Conservation (phyloP, 2,113 vertebrate genomes). For the Phylloscopus trochilus region DNA sequence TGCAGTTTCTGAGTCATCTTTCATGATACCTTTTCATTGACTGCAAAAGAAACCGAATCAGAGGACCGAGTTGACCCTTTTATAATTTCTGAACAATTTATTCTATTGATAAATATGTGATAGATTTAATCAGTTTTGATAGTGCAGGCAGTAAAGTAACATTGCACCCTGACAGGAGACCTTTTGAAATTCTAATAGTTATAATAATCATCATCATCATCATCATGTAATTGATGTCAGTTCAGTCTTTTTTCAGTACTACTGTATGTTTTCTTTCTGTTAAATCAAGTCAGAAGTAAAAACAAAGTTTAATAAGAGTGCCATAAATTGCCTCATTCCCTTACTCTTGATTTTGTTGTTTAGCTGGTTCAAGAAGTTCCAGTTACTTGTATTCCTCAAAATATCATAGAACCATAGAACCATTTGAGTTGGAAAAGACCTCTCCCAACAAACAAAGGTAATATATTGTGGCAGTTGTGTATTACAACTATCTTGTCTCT, state of each 20-base stretch:
- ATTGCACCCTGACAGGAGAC: background rate
- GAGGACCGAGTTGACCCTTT: background rate
- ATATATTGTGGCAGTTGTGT: background rate
- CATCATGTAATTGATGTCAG: background rate
- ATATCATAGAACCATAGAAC: background rate
- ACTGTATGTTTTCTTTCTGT: background rate
- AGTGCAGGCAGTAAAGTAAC: background rate
- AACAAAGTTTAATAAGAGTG: background rate
- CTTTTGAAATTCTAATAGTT: background rate
- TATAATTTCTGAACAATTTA: background rate
- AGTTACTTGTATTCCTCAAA: background rate
- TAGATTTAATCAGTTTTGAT: background rate
- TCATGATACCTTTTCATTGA: background rate
- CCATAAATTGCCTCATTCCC: background rate
- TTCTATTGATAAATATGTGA: background rate
- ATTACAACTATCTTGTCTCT: background rate
- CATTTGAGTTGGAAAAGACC: background rate
- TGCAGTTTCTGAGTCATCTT: background rate
- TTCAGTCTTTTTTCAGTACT: background rate
- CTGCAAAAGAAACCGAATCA: background rate
- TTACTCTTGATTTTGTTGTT: background rate
- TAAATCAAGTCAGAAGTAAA: background rate
- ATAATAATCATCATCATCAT: background rate
- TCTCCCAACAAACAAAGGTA: background rate
- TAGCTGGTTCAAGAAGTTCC: background rate